A percentile compares a stretch with the other conserved stretches of the same genome.
Conservation (phyloP, 2,888 invertebrate species). For the Bedellia somnulentella region DNA sequence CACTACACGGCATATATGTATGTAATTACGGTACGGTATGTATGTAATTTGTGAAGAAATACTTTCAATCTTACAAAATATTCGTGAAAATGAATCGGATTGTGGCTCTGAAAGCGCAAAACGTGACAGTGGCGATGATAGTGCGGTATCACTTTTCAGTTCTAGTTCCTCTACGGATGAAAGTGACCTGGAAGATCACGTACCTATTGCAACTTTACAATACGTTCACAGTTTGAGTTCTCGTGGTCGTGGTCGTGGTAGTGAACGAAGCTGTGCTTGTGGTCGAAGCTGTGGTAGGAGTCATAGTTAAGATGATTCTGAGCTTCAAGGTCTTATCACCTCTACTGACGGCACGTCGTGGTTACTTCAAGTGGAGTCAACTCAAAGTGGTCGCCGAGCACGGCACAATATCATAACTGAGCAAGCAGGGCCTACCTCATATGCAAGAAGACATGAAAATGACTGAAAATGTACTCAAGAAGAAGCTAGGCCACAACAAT, state of each 20-base stretch:
- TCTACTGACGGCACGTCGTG: not conserved
- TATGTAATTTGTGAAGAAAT: too few relatives aligned
- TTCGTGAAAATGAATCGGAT: not conserved
- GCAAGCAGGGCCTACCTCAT: not conserved
- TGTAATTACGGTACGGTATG: too few relatives aligned
- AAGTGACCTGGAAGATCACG: not conserved
- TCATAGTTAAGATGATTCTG: too few relatives aligned
- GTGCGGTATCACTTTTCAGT: not conserved
- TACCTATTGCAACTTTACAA: not conserved
- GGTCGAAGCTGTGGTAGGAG: too few relatives aligned
- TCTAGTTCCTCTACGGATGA: not conserved
- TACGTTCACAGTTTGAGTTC: not conserved
- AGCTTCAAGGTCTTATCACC: not conserved
- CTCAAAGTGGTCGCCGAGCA: not conserved
- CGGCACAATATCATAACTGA: not conserved
- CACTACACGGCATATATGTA: too few relatives aligned
- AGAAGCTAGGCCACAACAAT: not conserved
- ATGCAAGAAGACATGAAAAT: not conserved
- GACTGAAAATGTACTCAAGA: not conserved
- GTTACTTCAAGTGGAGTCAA: not conserved
- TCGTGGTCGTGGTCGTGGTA: too few relatives aligned
- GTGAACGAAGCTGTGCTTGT: too few relatives aligned
- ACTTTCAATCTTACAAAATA: not conserved
- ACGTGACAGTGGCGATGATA: not conserved
- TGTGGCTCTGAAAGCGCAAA: not conserved